Percentiles rank a stretch among this genome's conserved stretches.
These are phyloP conservation scores for Protomyctophum bolini DNA, from an alignment of 2,113 vertebrate genomes.

Conservation along the genomic window DNA sequence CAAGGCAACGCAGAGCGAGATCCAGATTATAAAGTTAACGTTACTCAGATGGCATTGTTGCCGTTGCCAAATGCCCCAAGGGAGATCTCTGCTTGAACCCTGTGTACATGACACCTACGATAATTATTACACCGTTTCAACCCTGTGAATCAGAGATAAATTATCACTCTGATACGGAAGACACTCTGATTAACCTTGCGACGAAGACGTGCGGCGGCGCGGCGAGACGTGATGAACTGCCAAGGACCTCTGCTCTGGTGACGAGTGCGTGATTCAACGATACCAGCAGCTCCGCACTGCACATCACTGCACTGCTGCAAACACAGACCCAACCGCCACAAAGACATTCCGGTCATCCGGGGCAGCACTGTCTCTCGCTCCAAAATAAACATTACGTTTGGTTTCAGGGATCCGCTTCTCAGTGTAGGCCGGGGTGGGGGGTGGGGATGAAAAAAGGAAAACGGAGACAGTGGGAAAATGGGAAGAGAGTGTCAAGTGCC, in stretches of 20 bases:
- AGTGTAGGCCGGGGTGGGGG: background rate
- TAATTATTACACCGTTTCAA: constrained; percentile 44
- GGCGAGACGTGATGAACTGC: constrained; percentile 40
- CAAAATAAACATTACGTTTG: constrained; percentile 69
- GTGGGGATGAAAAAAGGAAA: background rate
- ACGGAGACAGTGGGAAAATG: constrained; percentile 37
- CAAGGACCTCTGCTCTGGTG: constrained; percentile 50
- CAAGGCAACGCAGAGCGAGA: constrained; percentile 31
- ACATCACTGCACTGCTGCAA: constrained; percentile 41
- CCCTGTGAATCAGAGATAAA: constrained; percentile 54
- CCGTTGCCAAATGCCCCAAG: constrained; percentile 56
- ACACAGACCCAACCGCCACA: constrained; percentile 65
- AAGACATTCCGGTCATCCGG: constrained; percentile 59
- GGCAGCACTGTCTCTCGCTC: constrained; percentile 51
- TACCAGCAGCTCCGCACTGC: constrained; percentile 48
- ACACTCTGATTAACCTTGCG: constrained; percentile 51
- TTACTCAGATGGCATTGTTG: background rate
- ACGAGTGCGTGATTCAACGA: constrained; percentile 60
- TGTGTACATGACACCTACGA: constrained; percentile 49
- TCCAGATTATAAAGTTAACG: background rate
- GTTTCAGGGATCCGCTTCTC: constrained; percentile 45
- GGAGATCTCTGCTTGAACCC: constrained; percentile 53
- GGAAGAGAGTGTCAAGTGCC: constrained; percentile 38
- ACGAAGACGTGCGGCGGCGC: constrained; percentile 25
- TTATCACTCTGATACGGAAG: constrained; percentile 46